These are phyloP conservation scores for Crematogaster levior DNA, from an alignment of 2,888 invertebrate species.

Conservation along the genomic window DNA sequence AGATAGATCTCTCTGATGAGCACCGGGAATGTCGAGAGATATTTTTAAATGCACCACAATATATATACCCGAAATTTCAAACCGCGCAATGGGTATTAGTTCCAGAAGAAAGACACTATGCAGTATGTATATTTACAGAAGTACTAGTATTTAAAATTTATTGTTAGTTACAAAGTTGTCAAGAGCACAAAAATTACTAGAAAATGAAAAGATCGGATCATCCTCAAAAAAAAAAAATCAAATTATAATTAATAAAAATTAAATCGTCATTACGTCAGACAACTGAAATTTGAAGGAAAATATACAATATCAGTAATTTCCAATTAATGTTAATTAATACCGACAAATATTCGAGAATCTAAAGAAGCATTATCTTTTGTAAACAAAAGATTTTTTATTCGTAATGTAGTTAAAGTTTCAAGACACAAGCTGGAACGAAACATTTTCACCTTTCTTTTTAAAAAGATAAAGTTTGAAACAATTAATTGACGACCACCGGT, in stretches of 20 bases:
- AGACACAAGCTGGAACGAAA: not conserved
- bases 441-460: not conserved
- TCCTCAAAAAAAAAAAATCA: not conserved
- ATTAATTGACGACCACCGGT: not conserved
- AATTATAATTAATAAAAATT: not conserved
- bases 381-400: not conserved
- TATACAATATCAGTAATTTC: not conserved
- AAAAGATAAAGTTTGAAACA: not conserved
- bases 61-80: conserved; percentile 43
- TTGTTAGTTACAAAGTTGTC: not conserved
- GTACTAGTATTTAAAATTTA: not conserved
- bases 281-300: not conserved
- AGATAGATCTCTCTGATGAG: conserved; percentile 69
- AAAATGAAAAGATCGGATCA: not conserved
- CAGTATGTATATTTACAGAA: not conserved
- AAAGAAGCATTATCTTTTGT: not conserved
- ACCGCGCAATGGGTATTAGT: not conserved
- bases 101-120: not conserved
- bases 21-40: conserved; percentile 74
- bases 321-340: not conserved
- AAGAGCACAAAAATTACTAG: not conserved
- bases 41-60: conserved; percentile 75
- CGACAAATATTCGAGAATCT: not conserved
- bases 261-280: not conserved
- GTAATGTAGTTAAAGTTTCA: not conserved